Conservation (phyloP, 2,113 vertebrate genomes). For the Phocoena phocoena region DNA sequence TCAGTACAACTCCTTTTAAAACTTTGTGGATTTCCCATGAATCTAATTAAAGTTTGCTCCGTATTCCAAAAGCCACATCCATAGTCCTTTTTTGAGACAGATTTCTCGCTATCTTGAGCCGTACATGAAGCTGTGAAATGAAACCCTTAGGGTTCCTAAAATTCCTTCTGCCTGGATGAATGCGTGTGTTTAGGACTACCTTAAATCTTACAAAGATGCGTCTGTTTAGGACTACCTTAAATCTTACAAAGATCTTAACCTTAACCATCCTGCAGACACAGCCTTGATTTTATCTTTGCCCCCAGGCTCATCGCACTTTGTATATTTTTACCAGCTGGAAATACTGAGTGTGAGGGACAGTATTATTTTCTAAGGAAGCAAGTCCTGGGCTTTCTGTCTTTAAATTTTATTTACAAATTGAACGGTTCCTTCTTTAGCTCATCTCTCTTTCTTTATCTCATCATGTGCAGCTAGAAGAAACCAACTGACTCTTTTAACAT, state of each 20-base stretch:
- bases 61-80: neutral
- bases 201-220: neutral
- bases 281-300: neutral
- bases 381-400: neutral
- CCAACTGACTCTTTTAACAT: rapidly evolving
- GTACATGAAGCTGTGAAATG: rapidly evolving
- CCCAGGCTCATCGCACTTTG: neutral
- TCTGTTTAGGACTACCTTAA: rapidly evolving
- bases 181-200: rapidly evolving
- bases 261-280: neutral
- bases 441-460: rapidly evolving
- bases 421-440: neutral
- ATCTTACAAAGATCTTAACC: neutral
- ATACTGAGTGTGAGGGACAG: too few species aligned
- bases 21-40: neutral
- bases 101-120: neutral
- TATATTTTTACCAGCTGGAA: neutral
- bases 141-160: neutral
- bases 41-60: neutral
- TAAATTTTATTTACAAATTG: rapidly evolving
- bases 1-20: neutral
- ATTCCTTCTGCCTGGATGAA: neutral
- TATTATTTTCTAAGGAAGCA: neutral
- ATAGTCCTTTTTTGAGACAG: neutral
- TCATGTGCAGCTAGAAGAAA: rapidly evolving